phyloP scores from a whole-genome alignment of 2,113 vertebrate species.

The Dicentrarchus labrax region DNA sequence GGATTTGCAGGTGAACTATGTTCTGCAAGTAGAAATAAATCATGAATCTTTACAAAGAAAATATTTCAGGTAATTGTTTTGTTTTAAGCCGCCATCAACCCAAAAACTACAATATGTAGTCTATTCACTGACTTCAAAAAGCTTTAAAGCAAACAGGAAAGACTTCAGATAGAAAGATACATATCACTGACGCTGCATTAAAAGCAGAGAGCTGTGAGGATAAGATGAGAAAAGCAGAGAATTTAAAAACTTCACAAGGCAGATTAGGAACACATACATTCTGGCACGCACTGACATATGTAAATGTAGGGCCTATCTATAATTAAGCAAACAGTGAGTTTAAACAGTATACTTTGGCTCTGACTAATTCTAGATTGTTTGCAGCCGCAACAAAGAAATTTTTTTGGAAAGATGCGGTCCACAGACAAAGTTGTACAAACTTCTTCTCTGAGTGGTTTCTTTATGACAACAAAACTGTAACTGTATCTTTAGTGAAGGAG shows the following conservation, averaged over 20 bases:
- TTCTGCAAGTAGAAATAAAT: background rate
- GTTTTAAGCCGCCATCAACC: background rate
- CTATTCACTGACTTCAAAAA: background rate
- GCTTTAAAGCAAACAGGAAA: background rate
- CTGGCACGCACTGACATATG: background rate
- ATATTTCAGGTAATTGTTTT: too few relatives aligned
- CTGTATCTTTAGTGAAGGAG: background rate
- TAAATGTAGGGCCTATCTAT: background rate
- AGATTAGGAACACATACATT: constrained; percentile 3
- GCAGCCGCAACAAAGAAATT: constrained; percentile 8
- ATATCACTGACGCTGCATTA: background rate
- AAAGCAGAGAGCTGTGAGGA: constrained; percentile 10
- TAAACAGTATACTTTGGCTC: background rate
- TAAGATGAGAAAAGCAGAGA: background rate
- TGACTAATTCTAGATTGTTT: background rate
- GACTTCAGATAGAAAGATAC: background rate
- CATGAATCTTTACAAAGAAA: too few relatives aligned
- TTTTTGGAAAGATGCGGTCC: constrained; percentile 2
- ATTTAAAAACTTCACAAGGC: constrained; percentile 17
- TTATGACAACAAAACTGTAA: constrained; percentile 12
- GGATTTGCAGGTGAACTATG: background rate
- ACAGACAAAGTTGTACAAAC: constrained; percentile 5
- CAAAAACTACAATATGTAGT: too few relatives aligned
- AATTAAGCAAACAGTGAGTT: background rate
- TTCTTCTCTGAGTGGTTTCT: constrained; percentile 4